Base-by-base conservation (phyloP, 2,113 vertebrate species). In the Labrus mixtus region DNA sequence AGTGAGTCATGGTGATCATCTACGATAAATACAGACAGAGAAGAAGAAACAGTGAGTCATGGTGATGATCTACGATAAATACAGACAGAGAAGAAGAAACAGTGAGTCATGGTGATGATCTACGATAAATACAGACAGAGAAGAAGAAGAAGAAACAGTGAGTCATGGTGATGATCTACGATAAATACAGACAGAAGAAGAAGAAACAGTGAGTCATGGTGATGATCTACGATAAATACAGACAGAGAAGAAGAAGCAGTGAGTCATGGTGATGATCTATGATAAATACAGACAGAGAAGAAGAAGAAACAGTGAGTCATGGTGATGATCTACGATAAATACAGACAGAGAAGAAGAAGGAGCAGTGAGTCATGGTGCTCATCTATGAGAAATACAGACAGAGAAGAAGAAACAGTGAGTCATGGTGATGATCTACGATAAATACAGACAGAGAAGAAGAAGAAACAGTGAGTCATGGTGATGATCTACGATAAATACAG, bases 91-190 rank as follows among this genome's bases (percentile, higher is more conserved):
- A 91, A 90, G 43, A 94, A 95, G 45, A 77, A 89, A 78, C 95
- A 95, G 87, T 95, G 94, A 1, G 93, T 95, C 95, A 95, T 95
- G 43, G 86, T 91, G 79, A 95, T 79, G 75, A 95, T 94, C 95
- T 95, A 57, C 12, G 45, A 70, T 10, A 22, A 33, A 65, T 3
- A 68, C 10, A 68, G 8, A 5, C 20, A 17, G 13, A 55, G 33
- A 61, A 60, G 20, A 33, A 95, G 41, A 77, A 89, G 79, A n/a
- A n/a, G n/a, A n/a, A n/a, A n/a, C 95, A 95, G 87, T 95, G 93
- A 1, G 93, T 95, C 95, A 95, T 95, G 43, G 86, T 91, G 79
- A 95, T 78, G 73, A 95, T 94, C 95, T 95, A 57, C 12, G 45
- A 70, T 10, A 22, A 33, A 65, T 3, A 68, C 8, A 68, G 89